Evolutionary conservation across 2,113 vertebrate genomes (phyloP).

Genomic region (Phalacrocorax pelagicus): DNA sequence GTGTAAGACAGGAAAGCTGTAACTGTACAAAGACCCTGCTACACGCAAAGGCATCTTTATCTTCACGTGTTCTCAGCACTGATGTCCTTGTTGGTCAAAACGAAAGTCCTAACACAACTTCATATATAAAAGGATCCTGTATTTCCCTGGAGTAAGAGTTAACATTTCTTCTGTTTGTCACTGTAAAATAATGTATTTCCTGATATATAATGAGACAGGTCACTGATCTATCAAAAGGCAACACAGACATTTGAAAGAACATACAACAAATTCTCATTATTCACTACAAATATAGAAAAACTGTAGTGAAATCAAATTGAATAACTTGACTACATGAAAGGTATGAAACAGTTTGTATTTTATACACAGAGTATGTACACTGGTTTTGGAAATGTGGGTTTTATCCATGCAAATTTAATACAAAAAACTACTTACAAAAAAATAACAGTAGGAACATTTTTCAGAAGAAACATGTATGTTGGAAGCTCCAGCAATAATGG

Average conservation of each 20-base stretch:
- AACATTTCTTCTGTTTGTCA: background rate
- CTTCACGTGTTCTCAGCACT: background rate
- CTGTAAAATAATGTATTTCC: background rate
- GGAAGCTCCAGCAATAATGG: conserved; percentile 68
- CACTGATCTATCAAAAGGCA: background rate
- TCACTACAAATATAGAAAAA: conserved; percentile 24
- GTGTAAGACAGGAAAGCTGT: background rate
- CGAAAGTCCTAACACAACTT: background rate
- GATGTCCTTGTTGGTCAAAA: background rate
- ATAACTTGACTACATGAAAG: conserved; percentile 30
- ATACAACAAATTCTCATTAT: background rate
- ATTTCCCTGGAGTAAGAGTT: background rate
- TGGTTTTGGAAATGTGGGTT: conserved; percentile 50
- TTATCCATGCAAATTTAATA: conserved; percentile 84
- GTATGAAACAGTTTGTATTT: conserved; percentile 80
- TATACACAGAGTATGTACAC: conserved; percentile 85
- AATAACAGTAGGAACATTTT: conserved; percentile 51
- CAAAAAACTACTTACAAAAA: conserved; percentile 77
- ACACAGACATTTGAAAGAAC: background rate
- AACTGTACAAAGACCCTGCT: background rate
- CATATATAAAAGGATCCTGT: accelerated
- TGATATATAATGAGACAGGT: background rate
- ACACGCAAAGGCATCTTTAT: background rate
- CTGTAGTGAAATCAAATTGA: background rate
- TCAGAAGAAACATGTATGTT: conserved; percentile 37